phyloP scores from a whole-genome alignment of 2,888 invertebrate species.

The Heterodera filipjevi region DNA sequence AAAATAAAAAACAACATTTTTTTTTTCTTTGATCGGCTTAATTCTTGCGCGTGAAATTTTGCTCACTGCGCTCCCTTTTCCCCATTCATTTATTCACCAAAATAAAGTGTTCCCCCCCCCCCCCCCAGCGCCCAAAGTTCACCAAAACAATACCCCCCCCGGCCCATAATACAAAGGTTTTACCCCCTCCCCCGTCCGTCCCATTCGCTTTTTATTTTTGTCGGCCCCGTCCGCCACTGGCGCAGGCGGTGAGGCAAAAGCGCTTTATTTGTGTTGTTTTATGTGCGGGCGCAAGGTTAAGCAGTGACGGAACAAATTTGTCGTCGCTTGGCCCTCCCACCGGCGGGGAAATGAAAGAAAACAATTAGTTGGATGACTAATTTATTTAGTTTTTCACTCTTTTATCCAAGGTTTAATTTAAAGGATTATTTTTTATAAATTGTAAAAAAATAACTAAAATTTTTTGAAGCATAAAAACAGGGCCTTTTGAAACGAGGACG shows the following conservation, averaged over 20 bases:
- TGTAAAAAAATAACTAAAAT: too few species aligned
- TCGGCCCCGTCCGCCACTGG: too few species aligned
- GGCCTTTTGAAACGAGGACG: too few species aligned
- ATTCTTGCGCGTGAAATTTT: not conserved
- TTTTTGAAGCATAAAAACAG: too few species aligned
- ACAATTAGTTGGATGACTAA: not conserved
- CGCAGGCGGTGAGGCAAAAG: not conserved
- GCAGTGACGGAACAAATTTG: not conserved
- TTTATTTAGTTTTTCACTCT: too few species aligned
- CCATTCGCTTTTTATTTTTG: too few species aligned
- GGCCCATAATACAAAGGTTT: too few species aligned
- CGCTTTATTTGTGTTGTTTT: not conserved
- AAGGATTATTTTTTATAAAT: too few species aligned
- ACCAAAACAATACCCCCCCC: not conserved
- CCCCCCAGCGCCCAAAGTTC: not conserved
- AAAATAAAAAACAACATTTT: not conserved
- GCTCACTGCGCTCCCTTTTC: too few species aligned
- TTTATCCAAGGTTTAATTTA: too few species aligned
- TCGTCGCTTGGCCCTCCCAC: not conserved
- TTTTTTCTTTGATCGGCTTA: not conserved
- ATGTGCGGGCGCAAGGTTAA: slow-evolving; percentile 1
- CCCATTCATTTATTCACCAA: not conserved
- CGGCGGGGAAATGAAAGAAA: not conserved
- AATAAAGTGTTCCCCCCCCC: not conserved
- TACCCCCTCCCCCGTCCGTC: too few species aligned